A percentile compares a stretch with the other conserved stretches of the same genome.
Evolutionary conservation across 2,113 vertebrate genomes (phyloP).

Genomic region (Nannobrachium achirus): DNA sequence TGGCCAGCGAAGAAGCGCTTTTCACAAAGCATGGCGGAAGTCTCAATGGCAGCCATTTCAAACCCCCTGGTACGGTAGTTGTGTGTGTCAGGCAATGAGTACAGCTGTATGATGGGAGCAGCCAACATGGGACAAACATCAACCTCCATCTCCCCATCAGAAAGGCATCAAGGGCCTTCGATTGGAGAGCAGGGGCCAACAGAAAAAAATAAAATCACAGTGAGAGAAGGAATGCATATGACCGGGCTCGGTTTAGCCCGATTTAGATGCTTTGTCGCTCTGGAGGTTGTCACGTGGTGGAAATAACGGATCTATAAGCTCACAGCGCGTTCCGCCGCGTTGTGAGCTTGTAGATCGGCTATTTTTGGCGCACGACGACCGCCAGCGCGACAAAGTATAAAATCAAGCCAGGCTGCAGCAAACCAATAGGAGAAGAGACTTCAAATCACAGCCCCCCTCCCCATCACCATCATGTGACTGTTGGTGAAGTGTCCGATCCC

Average conservation of each 20-base stretch:
- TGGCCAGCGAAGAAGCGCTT: slow-evolving; percentile 80
- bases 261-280: too few relatives aligned
- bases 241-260: slow-evolving; percentile 80
- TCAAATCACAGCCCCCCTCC: slow-evolving; percentile 64
- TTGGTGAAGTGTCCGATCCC: slow-evolving; percentile 28
- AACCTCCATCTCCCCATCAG: slow-evolving; percentile 63
- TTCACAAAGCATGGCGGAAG: slow-evolving; percentile 76
- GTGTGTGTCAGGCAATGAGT: slow-evolving; percentile 26
- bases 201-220: slow-evolving; percentile 88
- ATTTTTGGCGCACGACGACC: too few relatives aligned
- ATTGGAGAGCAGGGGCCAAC: slow-evolving; percentile 72
- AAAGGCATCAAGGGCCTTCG: slow-evolving; percentile 78
- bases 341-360: too few relatives aligned
- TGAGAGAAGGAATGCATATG: slow-evolving; percentile 91
- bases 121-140: slow-evolving; percentile 49
- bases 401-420: slow-evolving; percentile 46
- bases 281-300: too few relatives aligned
- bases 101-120: slow-evolving; percentile 63
- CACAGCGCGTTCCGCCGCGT: too few relatives aligned
- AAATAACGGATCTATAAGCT: too few relatives aligned
- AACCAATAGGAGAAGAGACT: slow-evolving; percentile 69
- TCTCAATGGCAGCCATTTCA: slow-evolving; percentile 41
- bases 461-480: slow-evolving; percentile 9
- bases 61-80: slow-evolving; percentile 49
- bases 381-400: too few relatives aligned